Evolutionary conservation across 2,113 vertebrate genomes (phyloP).

Genomic region (Hemicordylus capensis): DNA sequence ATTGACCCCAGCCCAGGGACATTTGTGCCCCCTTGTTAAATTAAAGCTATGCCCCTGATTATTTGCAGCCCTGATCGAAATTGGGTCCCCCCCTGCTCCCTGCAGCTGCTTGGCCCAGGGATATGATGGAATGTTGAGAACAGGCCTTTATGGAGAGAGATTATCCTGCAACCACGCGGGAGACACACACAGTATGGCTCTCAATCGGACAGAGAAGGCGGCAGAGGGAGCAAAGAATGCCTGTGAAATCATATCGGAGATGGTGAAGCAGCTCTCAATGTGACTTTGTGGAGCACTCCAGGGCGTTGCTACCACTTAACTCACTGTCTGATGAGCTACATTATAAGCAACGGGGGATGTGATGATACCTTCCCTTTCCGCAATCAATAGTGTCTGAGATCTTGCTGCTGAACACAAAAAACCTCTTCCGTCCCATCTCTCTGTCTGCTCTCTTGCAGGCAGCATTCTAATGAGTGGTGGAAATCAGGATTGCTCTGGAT

Average conservation of each 20-base stretch:
- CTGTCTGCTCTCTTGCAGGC: background rate
- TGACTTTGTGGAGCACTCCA: background rate
- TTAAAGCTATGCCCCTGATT: too few species aligned
- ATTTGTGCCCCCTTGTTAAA: too few species aligned
- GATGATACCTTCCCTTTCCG: background rate
- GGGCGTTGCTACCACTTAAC: background rate
- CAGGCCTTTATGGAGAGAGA: too few species aligned
- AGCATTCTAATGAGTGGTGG: background rate
- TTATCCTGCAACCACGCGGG: background rate
- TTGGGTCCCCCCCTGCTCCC: too few species aligned
- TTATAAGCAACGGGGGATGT: background rate
- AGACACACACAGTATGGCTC: background rate
- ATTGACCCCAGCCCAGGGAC: too few species aligned
- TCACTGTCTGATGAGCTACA: background rate
- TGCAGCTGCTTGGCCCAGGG: too few species aligned
- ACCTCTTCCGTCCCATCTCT: background rate
- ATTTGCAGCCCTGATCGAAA: too few species aligned
- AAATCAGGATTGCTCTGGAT: background rate
- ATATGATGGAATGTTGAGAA: too few species aligned
- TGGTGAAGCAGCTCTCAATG: background rate
- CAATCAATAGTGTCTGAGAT: constrained; percentile 4
- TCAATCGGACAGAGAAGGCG: background rate
- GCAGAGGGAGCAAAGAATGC: background rate
- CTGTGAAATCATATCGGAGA: background rate
- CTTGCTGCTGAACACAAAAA: background rate